phyloP scores from a whole-genome alignment of 1,140 invertebrate species.

The Euwallacea fornicatus region DNA sequence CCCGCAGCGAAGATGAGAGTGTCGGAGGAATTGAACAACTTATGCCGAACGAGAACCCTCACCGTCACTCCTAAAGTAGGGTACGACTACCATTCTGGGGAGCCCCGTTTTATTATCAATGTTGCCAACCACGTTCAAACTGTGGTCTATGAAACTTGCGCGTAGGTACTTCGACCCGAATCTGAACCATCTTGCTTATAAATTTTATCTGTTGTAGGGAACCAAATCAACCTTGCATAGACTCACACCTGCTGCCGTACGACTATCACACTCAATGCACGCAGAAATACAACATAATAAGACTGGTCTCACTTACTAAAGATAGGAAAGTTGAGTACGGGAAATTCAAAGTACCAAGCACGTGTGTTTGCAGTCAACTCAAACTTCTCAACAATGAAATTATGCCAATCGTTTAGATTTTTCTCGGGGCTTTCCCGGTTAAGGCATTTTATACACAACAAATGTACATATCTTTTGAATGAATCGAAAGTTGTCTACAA shows the following conservation, averaged over 20 bases:
- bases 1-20: conserved; percentile 15
- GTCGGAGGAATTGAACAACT: conserved; percentile 24
- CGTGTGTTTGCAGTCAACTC: conserved; percentile 39
- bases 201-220: conserved; percentile 24
- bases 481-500: no score
- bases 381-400: no score
- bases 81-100: conserved; percentile 34
- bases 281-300: conserved; percentile 43
- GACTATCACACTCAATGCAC: conserved; percentile 37
- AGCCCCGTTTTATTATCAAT: conserved; percentile 41
- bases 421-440: no score
- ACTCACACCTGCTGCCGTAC: conserved; percentile 24
- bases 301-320: conserved; percentile 36
- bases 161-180: conserved; percentile 37
- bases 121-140: conserved; percentile 35
- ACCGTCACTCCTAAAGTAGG: conserved; percentile 37
- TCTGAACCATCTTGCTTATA: neutral
- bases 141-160: conserved; percentile 42
- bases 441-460: no score
- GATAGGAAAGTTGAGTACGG: conserved; percentile 40
- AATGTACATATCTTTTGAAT: no score
- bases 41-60: conserved; percentile 39
- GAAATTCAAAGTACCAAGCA: conserved; percentile 43
- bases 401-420: no score
- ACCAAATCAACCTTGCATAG: conserved; percentile 29